Conservation (phyloP, 2,113 vertebrate species). For the Dinomys branickii region DNA sequence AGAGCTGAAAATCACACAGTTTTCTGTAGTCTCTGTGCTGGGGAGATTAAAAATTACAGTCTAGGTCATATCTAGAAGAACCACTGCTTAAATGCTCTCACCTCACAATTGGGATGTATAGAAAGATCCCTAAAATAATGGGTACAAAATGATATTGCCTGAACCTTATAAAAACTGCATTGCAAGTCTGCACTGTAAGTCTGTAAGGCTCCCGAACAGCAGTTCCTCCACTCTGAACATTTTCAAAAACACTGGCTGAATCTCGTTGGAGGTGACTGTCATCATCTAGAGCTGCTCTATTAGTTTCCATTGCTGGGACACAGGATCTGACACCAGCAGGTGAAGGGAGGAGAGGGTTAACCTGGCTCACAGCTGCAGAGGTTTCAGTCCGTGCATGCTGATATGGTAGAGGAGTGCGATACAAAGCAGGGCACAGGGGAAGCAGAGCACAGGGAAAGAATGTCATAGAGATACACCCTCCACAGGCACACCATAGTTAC, state of each 20-base stretch:
- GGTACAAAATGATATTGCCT: neutral
- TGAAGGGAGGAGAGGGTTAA: neutral
- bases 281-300: neutral
- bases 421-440: neutral
- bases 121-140: neutral
- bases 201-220: neutral
- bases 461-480: neutral
- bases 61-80: neutral
- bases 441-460: neutral
- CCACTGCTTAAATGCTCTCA: neutral
- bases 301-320: neutral
- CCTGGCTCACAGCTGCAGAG: neutral
- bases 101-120: neutral
- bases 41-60: slow-evolving; percentile 31
- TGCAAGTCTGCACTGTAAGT: neutral
- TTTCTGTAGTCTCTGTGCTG: neutral
- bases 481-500: neutral
- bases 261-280: neutral
- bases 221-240: neutral
- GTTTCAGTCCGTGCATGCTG: neutral
- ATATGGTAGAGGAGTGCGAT: neutral
- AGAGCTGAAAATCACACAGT: neutral
- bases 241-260: neutral
- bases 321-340: too few relatives aligned
- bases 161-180: neutral